A percentile compares a stretch with the other conserved stretches of the same genome.
phyloP scores from a whole-genome alignment of 2,797 vertebrate genomes.

The Threskiornis aethiopicus region DNA sequence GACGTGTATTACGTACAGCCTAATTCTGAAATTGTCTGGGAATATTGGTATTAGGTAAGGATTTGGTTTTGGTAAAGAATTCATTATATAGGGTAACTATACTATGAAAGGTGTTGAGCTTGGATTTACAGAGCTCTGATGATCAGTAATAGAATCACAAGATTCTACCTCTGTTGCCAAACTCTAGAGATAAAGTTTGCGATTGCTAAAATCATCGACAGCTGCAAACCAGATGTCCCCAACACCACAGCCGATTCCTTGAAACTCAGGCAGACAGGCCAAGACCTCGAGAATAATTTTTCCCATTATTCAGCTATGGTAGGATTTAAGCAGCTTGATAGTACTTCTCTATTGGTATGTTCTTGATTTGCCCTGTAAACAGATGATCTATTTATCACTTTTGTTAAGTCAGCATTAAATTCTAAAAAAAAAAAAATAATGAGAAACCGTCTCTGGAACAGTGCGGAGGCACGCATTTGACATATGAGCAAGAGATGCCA shows the following conservation, averaged over 20 bases:
- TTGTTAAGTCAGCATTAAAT: neutral
- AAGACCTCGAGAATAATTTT: neutral
- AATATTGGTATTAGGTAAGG: neutral
- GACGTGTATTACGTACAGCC: neutral
- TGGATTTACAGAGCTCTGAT: neutral
- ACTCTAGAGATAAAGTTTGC: neutral
- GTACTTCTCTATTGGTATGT: neutral
- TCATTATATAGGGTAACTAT: neutral
- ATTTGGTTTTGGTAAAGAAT: neutral
- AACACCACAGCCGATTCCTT: neutral
- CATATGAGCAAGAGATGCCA: conserved; percentile 21
- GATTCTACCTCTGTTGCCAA: neutral
- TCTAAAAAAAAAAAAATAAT: neutral
- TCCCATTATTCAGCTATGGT: neutral
- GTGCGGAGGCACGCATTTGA: neutral
- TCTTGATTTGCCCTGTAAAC: neutral
- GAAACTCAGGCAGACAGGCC: neutral
- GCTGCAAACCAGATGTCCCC: neutral
- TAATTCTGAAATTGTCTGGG: neutral
- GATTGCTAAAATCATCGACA: neutral
- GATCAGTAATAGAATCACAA: neutral
- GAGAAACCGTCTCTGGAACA: neutral
- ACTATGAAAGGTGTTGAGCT: neutral
- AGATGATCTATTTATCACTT: neutral
- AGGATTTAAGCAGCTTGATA: neutral